A percentile compares a stretch with the other conserved stretches of the same genome.
phyloP scores from a whole-genome alignment of 2,113 vertebrate species.

The Camarhynchus parvulus region DNA sequence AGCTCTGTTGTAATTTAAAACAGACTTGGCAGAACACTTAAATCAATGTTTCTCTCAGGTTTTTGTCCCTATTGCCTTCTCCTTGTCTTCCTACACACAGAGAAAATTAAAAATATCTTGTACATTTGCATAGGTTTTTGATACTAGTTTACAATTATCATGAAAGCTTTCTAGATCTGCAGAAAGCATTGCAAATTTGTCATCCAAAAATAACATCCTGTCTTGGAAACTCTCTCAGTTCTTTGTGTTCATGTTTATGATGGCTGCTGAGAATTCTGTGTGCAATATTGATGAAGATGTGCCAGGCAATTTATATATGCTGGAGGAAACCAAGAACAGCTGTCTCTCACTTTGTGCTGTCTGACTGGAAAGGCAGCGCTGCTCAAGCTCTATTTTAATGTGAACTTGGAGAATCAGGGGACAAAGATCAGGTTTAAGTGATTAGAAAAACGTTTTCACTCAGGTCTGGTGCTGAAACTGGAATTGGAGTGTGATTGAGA shows the following conservation, averaged over 20 bases:
- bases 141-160: neutral
- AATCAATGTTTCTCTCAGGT: neutral
- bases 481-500: neutral
- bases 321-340: neutral
- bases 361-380: neutral
- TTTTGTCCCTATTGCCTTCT: neutral
- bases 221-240: neutral
- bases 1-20: neutral
- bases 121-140: neutral
- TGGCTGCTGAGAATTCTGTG: neutral
- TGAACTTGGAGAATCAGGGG: neutral
- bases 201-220: neutral
- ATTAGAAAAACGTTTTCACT: neutral
- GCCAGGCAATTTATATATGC: neutral
- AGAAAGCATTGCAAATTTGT: neutral
- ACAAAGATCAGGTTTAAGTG: neutral
- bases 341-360: neutral
- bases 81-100: neutral
- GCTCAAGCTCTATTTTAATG: neutral
- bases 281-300: neutral
- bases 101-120: neutral
- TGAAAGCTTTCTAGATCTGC: neutral
- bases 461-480: neutral
- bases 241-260: neutral
- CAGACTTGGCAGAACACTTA: neutral